Evolutionary conservation across 2,113 vertebrate genomes (phyloP).

Genomic region (Myotis lucifugus): DNA sequence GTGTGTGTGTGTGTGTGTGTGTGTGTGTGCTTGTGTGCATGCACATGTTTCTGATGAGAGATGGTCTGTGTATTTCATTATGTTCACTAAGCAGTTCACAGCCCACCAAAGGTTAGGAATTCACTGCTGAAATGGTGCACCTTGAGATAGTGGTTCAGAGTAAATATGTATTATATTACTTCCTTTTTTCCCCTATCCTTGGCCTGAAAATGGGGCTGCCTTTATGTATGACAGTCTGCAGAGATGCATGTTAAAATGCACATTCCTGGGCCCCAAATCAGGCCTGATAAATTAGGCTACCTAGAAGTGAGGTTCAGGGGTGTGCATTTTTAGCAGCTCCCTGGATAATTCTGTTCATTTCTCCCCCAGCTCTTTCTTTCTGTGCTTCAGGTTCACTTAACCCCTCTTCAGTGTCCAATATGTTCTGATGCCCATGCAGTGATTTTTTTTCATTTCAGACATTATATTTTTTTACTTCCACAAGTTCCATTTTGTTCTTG

Average conservation of each 20-base stretch:
- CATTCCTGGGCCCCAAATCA: neutral
- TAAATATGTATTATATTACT: neutral
- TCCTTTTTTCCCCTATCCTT: neutral
- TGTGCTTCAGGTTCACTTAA: neutral
- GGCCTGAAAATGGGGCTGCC: neutral
- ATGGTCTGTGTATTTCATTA: neutral
- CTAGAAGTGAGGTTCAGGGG: neutral
- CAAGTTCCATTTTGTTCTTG: neutral
- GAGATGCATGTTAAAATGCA: neutral
- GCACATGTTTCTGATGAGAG: neutral
- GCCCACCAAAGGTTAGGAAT: neutral
- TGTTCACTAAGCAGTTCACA: neutral
- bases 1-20: too few relatives aligned
- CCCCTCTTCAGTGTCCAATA: neutral
- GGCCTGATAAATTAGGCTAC: neutral
- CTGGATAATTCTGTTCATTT: neutral
- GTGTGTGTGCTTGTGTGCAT: rapidly evolving
- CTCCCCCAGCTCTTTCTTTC: neutral
- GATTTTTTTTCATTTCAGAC: neutral
- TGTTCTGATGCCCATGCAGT: neutral
- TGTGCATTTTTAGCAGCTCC: neutral
- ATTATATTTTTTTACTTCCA: neutral
- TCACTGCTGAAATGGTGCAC: neutral
- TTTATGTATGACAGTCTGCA: neutral
- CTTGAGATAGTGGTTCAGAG: neutral